Evolutionary conservation across 2,797 vertebrate genomes (phyloP), one percentile per base, ranked within the genome.

Genomic region (Aratinga solstitialis): DNA sequence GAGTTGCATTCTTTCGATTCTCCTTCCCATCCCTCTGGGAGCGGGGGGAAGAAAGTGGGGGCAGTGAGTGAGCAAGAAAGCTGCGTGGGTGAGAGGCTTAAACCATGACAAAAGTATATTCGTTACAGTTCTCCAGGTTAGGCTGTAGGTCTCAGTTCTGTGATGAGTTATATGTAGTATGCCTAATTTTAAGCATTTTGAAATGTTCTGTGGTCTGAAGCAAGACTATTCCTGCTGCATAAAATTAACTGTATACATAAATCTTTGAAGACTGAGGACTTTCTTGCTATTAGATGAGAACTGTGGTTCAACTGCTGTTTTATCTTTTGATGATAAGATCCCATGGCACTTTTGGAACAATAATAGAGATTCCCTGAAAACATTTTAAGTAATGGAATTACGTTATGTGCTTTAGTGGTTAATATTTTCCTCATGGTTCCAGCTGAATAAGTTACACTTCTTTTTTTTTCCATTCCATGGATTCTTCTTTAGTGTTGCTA

Each of bases 261-360:
- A 54, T 95, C 65, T 77, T 76, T 23, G 56, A 78, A 77, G 56
- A 36, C 20, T 83, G 26, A 19, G 42, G 47, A 42, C 53, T 95
- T 91, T 45, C 63, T 79, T 71, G 45, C 56, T 89, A 4, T 89
- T 85, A 50, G 61, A 62, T 80, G 72, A 91, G 58, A 87, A 36
- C 40, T 72, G 61, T 91, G 27, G 24, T 78, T 89, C 69, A 69
- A 7, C n/a, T 47, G 14, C 82, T 87, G 12, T 29, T 93, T 94
- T 90, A 80, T 85, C 81, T 92, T 82, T 65, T 56, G 59, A 56
- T 89, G 45, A 50, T 92, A 87, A 94, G 72, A 85, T 85, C 16
- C 75, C 32, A 7, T 65, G 30, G 45, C 45, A 81, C 34, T 94
- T 94, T 68, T 74, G 53, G 48, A 89, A 69, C 38, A 75, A 61